Conservation (phyloP, 2,113 vertebrate species). For the Egretta garzetta region DNA sequence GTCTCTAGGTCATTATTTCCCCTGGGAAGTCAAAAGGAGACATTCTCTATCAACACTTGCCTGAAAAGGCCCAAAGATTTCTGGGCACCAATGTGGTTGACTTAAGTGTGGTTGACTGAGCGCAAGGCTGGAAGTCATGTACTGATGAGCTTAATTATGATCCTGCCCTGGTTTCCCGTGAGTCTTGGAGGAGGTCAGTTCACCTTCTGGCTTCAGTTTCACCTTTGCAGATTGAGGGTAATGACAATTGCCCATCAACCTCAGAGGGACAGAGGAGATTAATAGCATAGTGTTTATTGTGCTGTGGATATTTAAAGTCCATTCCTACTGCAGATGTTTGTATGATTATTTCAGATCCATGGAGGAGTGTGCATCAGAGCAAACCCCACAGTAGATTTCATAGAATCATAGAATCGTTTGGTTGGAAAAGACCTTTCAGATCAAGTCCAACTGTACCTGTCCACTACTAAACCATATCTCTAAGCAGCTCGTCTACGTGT, state of each 20-base stretch:
- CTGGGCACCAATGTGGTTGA: not conserved
- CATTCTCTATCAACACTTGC: not conserved
- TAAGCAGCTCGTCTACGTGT: too few species aligned
- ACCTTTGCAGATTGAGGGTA: not conserved
- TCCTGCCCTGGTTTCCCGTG: not conserved
- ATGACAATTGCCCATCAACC: not conserved
- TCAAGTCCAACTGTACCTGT: too few species aligned
- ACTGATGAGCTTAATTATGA: not conserved
- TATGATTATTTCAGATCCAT: not conserved
- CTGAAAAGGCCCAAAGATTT: not conserved
- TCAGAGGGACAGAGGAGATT: not conserved
- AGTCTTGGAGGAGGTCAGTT: not conserved
- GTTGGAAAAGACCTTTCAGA: too few species aligned
- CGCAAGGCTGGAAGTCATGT: not conserved
- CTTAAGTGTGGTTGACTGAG: not conserved
- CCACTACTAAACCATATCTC: too few species aligned
- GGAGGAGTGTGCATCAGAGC: not conserved
- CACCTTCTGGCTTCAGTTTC: not conserved
- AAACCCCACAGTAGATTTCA: not conserved
- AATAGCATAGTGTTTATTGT: not conserved
- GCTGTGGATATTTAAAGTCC: not conserved
- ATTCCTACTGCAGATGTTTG: not conserved
- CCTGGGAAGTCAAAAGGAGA: not conserved
- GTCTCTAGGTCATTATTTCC: not conserved
- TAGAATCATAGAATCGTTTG: too few species aligned